Conservation (phyloP, 2,113 vertebrate genomes). For the Brachyhypopomus gauderio region DNA sequence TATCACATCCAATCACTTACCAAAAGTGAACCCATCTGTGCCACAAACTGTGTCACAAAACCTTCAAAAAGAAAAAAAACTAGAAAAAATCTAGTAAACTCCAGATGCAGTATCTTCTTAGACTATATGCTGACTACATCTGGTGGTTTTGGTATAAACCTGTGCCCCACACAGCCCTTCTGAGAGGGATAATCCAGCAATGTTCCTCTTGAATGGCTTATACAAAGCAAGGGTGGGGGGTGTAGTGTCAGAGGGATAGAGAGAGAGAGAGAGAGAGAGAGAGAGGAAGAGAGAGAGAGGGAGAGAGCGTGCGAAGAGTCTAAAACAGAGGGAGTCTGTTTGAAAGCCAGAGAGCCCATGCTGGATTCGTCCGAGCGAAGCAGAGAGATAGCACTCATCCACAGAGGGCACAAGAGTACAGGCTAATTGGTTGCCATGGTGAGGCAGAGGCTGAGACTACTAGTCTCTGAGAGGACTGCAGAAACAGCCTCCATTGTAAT, state of each 20-base stretch:
- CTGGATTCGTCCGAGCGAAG: neutral
- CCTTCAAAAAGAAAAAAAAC: neutral
- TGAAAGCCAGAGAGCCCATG: neutral
- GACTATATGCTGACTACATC: no score
- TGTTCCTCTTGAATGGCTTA: slow-evolving; percentile 74
- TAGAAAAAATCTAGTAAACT: neutral
- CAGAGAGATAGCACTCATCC: neutral
- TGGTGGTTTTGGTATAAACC: slow-evolving; percentile 53
- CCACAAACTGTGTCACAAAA: neutral
- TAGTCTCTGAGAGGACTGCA: neutral
- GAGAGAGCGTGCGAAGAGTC: neutral
- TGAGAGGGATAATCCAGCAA: slow-evolving; percentile 75
- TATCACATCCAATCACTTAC: slow-evolving; percentile 34
- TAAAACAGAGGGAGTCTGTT: no score
- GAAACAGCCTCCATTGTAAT: neutral
- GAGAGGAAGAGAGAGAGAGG: neutral
- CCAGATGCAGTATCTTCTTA: neutral
- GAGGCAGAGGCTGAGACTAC: neutral
- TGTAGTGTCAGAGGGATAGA: slow-evolving; percentile 25
- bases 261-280: neutral
- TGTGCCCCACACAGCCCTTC: slow-evolving; percentile 61
- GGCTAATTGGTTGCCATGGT: slow-evolving; percentile 17
- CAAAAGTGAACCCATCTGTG: slow-evolving; percentile 37
- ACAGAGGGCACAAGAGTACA: neutral
- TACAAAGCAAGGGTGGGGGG: slow-evolving; percentile 59